Base-by-base conservation (phyloP, 2,797 vertebrate species). In the Oceanodroma leucorhoa region DNA sequence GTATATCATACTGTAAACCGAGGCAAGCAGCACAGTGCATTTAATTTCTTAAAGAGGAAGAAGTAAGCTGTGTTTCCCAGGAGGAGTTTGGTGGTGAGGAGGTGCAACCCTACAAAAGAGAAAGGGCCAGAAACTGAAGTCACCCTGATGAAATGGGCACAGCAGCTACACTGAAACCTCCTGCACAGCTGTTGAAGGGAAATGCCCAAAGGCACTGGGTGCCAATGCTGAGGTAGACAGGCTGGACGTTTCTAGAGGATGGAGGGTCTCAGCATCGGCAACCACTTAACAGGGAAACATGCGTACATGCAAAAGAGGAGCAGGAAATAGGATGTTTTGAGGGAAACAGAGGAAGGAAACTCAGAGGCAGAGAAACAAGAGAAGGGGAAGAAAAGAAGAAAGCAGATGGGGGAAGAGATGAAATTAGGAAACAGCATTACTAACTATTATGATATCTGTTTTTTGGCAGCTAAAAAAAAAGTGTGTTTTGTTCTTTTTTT, bases 321-420 rank as follows among this genome's bases (percentile, higher is more conserved):
- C 60, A 96, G 90, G 90, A 95, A 93, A 90, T n/a, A 34, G 81
- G 86, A 84, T 96, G 75, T 93, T 96, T 90, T 86, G 83, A 82
- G 64, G 72, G 66, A 82, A 93, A 64, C 10, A 45, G 67, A 70
- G 64, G 62, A 94, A 95, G 91, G 91, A 97, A 95, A 80, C 67
- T 23, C 29, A 89, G 61, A 83, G 45, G 24, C 43, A 96, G 64
- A 90, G 65, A 85, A 94, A 73, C 34, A 80, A 71, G 62, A 32
- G 41, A 87, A 84, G 48, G 5, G 55, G 14, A 85, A 90, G 82
- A 94, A 65, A 85, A 53, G 34, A 82, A 71, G 67, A 92, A 84
- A 93, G 60, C 55, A 93, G 53, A 53, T 71, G 24, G 38, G 27
- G 11, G 26, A 94, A 92, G 75, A 87, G 27, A 61, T 34, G 38